Conservation (phyloP, 2,797 vertebrate species). For the Aphelocoma californica region DNA sequence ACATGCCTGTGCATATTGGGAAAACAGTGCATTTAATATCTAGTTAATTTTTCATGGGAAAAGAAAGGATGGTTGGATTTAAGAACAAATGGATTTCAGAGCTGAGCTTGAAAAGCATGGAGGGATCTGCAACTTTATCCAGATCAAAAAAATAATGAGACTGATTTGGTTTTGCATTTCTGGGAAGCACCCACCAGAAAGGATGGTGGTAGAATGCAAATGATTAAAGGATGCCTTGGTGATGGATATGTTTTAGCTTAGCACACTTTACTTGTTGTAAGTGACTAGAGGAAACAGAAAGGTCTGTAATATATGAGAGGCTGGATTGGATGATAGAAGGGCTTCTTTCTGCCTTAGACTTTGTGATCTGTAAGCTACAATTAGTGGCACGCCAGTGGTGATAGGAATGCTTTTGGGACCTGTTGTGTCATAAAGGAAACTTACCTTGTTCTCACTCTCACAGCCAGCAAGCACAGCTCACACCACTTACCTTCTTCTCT, state of each 20-base stretch:
- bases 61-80: not conserved
- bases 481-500: slow-evolving; percentile 86
- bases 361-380: not conserved
- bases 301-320: not conserved
- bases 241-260: not conserved
- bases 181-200: not conserved
- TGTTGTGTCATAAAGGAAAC: not conserved
- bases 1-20: not conserved
- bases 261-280: not conserved
- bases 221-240: not conserved
- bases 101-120: not conserved
- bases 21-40: not conserved
- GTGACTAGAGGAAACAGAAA: not conserved
- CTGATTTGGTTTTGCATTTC: not conserved
- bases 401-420: not conserved
- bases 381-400: not conserved
- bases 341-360: not conserved
- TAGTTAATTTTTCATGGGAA: not conserved
- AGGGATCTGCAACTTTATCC: not conserved
- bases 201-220: not conserved
- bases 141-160: not conserved
- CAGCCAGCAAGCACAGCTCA: not conserved
- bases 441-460: not conserved
- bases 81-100: not conserved
- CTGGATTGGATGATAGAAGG: not conserved